phyloP scores from a whole-genome alignment of 1,140 invertebrate genomes.

The Meloidogyne chitwoodi region DNA sequence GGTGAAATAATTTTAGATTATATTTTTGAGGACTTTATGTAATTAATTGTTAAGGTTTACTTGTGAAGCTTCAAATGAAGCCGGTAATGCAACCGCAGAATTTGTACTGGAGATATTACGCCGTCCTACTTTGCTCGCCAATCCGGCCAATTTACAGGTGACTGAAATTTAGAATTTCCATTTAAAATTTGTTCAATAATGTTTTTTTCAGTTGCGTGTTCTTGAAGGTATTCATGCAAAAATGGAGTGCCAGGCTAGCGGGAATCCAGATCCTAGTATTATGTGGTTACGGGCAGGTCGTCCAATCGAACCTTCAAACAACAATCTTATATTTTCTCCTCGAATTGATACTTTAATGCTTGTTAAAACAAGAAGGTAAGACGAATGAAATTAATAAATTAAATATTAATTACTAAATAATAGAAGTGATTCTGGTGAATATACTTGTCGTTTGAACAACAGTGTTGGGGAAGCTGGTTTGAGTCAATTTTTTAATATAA shows the following conservation, averaged over 20 bases:
- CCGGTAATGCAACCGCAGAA: slow-evolving; percentile 46
- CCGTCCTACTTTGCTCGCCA: not conserved
- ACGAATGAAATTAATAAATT: slow-evolving; percentile 57
- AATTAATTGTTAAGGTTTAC: slow-evolving; percentile 12
- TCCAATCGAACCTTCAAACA: slow-evolving; percentile 33
- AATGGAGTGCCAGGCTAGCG: slow-evolving; percentile 53
- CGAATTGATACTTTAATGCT: slow-evolving; percentile 61
- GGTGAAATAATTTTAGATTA: not conserved
- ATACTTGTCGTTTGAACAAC: slow-evolving; percentile 64
- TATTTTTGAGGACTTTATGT: not conserved
- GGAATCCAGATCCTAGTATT: slow-evolving; percentile 50
- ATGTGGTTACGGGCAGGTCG: slow-evolving; percentile 51
- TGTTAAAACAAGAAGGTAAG: slow-evolving; percentile 60
- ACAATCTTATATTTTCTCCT: slow-evolving; percentile 59
- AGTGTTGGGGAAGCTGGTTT: slow-evolving; percentile 45
- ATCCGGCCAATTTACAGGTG: not conserved
- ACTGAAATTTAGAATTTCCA: too few relatives aligned
- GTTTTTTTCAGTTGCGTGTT: slow-evolving; percentile 33
- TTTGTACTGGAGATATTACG: slow-evolving; percentile 49
- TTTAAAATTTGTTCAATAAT: slow-evolving; percentile 17
- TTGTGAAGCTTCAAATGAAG: slow-evolving; percentile 54
- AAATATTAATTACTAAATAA: not conserved
- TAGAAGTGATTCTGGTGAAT: slow-evolving; percentile 35
- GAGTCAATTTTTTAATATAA: not conserved
- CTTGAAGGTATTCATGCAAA: slow-evolving; percentile 48